Base-by-base conservation (phyloP, 2,797 vertebrate genomes). In the Coendou prehensilis region DNA sequence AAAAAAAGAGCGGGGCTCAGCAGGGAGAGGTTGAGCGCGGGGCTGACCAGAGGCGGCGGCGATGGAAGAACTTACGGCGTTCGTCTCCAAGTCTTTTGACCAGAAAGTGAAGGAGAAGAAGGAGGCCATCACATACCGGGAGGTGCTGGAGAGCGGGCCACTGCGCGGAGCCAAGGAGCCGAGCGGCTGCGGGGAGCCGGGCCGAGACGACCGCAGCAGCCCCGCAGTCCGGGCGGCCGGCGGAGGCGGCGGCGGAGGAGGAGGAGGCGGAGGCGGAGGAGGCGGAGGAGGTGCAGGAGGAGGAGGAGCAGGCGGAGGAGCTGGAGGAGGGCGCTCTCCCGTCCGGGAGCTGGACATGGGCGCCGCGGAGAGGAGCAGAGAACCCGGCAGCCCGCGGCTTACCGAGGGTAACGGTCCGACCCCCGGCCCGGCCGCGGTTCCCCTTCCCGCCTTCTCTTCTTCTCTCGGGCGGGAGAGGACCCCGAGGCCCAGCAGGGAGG, bases 41-140 rank as follows among this genome's bases (percentile, higher is more conserved):
- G 88, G 95, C 96, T 83, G 97, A 69, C 92, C 92, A 89, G 97
- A 98, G 96, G 94, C 61, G n/a, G 97, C 98, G 98, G 99, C 99
- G 98, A 99, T 99, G 99, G 99, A 99, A 99, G 99, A 99, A 99
- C 99, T 99, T 98, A 99, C 99, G 96, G 99, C 99, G 94, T 99
- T 99, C 98, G 99, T 99, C 97, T 99, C 99, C 90, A 99, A 99
- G 99, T 99, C 99, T 97, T 99, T 99, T 99, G 99, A 99, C 98
- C 99, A 99, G 98, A 99, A 99, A 99, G 99, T 99, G 98, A 99
- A 99, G 98, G 99, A 99, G 98, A 99, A 99, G 98, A 99, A 99
- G 99, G 99, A 99, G 97, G 99, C 99, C 97, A 99, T 99, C 98
- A 99, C 99, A 92, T 99, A 99, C 99, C 98, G 99, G 98, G 99